Evolutionary conservation across 1,140 invertebrate species (phyloP), one percentile per base, ranked within the genome.

Genomic region (Sesamia nonagrioides): DNA sequence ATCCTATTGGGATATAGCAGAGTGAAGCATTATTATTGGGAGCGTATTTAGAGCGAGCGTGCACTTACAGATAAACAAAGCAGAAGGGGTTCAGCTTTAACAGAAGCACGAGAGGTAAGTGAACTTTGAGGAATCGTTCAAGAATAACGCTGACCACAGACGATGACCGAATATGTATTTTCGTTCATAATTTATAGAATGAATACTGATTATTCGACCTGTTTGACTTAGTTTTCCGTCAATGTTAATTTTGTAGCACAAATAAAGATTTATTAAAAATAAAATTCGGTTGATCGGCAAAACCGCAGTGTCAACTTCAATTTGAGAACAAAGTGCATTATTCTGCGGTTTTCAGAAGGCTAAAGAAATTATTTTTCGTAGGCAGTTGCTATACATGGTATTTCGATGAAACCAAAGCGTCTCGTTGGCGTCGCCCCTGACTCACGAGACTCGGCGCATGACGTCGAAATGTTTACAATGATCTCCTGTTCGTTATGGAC

Each of bases 331-430:
- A 40, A 61, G 17, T 35, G 13, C 52, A 40, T n/a, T 15, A 75
- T 50, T 63, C 9, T 61, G 58, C 18, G 18, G 56, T 75, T 61
- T 75, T 35, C 66, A 85, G 76, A 35, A 77, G 21, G 37, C 15
- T 48, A 5, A 61, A 63, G 40, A 52, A 63, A 56, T 50, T 73
- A 27, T 42, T 56, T 58, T 48, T 56, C 54, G 52, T 52, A 48
- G 37, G 56, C 48, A 66, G 61, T 50, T 85, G 77, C 88, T 89
- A 88, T 87, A 89, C 84, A 87, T 88, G 86, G 88, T 63, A 52
- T 83, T 86, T 69, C 84, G 81, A 84, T 86, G 86, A 87, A 42
- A 50, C 6, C 37, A 40, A 63, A 63, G 37, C 37, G 37, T 9
- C 60, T 76, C 69, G 60, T 58, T 58, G 69, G 80, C 69, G 69